These are phyloP conservation scores for Pycnomerus fuliginosus DNA, from an alignment of 2,888 invertebrate species.

Conservation along the genomic window DNA sequence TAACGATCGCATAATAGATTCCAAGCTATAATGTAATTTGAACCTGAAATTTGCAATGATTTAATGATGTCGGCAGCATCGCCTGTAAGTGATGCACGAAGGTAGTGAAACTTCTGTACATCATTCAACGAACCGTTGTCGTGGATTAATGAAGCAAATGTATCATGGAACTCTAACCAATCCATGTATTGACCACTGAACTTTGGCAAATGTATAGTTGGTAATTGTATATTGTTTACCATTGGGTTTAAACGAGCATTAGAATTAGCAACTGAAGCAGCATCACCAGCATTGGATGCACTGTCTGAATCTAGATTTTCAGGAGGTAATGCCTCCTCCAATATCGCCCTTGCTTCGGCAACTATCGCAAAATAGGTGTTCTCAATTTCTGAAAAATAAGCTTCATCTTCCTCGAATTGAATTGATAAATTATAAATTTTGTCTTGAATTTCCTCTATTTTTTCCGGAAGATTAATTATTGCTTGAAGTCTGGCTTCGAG, in stretches of 20 bases:
- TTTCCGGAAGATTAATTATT: not conserved
- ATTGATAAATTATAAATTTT: not conserved
- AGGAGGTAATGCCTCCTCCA: not conserved
- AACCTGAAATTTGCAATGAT: slow-evolving; percentile 11
- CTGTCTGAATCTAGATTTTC: not conserved
- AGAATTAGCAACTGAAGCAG: not conserved
- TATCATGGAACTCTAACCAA: slow-evolving; percentile 2
- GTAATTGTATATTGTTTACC: not conserved
- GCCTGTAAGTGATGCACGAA: not conserved
- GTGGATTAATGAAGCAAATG: slow-evolving; percentile 1
- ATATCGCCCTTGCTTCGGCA: not conserved
- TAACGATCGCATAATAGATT: slow-evolving; percentile 19
- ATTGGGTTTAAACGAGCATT: not conserved
- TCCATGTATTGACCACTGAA: not conserved
- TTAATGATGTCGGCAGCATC: slow-evolving; percentile 3
- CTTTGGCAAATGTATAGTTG: not conserved
- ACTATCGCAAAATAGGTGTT: not conserved
- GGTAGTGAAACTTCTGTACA: slow-evolving; percentile 2
- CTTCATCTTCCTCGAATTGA: not conserved
- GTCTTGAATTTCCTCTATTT: not conserved
- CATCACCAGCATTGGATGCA: not conserved
- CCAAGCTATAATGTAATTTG: slow-evolving; percentile 22
- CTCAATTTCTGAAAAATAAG: not conserved
- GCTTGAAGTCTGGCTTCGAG: not conserved
- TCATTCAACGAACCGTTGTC: not conserved